Base-by-base conservation (phyloP, 2,888 invertebrate genomes). In the Meteorus colon region DNA sequence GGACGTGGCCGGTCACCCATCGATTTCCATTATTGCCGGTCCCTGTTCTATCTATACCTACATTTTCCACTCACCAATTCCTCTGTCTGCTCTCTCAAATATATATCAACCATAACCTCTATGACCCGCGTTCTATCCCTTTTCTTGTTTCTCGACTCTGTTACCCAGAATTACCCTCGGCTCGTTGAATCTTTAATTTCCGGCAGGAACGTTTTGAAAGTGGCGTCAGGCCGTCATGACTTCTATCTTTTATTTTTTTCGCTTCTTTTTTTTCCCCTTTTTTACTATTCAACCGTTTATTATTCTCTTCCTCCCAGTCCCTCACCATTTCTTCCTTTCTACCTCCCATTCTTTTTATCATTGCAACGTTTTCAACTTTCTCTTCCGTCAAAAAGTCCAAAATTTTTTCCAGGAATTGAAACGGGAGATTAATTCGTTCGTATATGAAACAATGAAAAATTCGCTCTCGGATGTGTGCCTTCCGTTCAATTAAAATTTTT, bases 151-250 rank as follows among this genome's bases (percentile, higher is more conserved):
- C 81, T 70, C 82, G 77, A 81, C 77, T 80, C 80, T 80, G 82
- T 81, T 81, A 80, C 80, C 82, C 81, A 84, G 68, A 86, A 86
- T 86, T 85, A 86, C 82, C 83, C 80, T 78, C 85, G 82, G 82
- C 85, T 86, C 86, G 86, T 87, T 86, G 86, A 87, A 86, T 87
- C 86, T 87, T 87, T 86, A 86, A 87, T 87, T 87, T 87, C 87
- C 87, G 86, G 84, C 80, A 77, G 79, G 78, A 77, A 78, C 70
- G 67, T 75, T 55, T 55, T 72, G 76, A 77, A 73, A 76, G 63
- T 74, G 81, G 80, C 74, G 79, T 66, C 80, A 70, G 34, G 78
- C 66, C 78, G 76, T 70, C 74, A 76, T 78, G 74, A 78, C 78
- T 79, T 79, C 71, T 75, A 48, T 48, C 27, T 66, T 70, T 73